Base-by-base conservation (phyloP, 2,888 invertebrate genomes). In the Anoplius nigerrimus region DNA sequence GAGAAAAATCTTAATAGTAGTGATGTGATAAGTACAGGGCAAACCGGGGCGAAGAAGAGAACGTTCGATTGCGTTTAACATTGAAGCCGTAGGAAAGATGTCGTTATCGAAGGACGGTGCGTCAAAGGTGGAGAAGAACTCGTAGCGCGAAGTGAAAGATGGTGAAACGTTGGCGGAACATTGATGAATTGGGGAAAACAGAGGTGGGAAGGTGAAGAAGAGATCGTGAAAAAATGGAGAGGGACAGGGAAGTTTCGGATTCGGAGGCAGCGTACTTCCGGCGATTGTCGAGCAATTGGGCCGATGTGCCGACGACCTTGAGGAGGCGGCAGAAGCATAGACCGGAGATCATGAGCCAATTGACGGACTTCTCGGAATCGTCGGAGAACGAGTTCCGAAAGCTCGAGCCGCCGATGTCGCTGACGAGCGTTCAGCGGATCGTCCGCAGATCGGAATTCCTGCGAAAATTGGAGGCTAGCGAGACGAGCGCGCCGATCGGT, bases 281-380 rank as follows among this genome's bases (percentile, higher is more conserved):
- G 18, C 74, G 85, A 18, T 69, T 88, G 42, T 79, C 84, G 48
- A 78, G 80, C 66, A 87, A 88, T 66, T 90, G 90, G 90, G 87
- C 87, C 13, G 89, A 89, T 48, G 68, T 90, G 58, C 89, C 89
- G 6, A 87, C 86, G 46, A 90, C 89, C 0, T 64, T 90, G 59
- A 77, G 89, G 42, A 85, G 88, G 59, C 83, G 83, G 11, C 87
- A 88, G 55, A 88, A 85, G 46, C 86, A 88, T 56, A 66, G 87
- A 13, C 87, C 88, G 2, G 88, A 88, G 57, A 87, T 89, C 22
- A 80, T 89, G 13, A 86, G 84, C 53, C 88, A 88, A 61, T 88
- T 88, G 72, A 87, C 87, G n/a, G 87, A 88, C 43, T 83, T 84
- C 27, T 85, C 87, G 2, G 88, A 88, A 42, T 84, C 84, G 0